phyloP scores from a whole-genome alignment of 2,888 invertebrate genomes.

The Harpalus rufipes region DNA sequence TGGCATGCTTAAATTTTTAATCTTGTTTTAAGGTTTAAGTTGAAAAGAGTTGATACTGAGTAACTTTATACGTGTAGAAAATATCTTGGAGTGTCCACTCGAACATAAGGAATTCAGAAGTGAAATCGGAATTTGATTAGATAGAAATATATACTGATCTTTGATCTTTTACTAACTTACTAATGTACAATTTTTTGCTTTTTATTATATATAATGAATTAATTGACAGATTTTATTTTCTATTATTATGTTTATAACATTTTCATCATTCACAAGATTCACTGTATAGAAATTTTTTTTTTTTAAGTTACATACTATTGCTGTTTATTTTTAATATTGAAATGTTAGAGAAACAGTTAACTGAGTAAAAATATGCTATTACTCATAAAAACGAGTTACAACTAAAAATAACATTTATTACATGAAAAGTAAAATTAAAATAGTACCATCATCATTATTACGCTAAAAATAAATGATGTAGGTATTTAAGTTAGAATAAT shows the following conservation, averaged over 20 bases:
- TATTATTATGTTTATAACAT: background rate
- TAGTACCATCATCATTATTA: too few relatives aligned
- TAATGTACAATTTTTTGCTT: background rate
- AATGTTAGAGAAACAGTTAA: too few relatives aligned
- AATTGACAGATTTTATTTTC: background rate
- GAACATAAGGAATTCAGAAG: conserved; percentile 4
- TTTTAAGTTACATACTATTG: too few relatives aligned
- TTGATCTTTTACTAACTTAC: background rate
- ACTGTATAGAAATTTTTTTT: too few relatives aligned
- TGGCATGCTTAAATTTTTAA: background rate
- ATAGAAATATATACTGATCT: background rate
- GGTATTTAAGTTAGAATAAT: too few relatives aligned
- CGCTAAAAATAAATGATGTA: too few relatives aligned
- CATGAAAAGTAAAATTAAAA: too few relatives aligned
- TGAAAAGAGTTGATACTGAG: background rate
- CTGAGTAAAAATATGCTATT: too few relatives aligned
- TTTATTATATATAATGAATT: background rate
- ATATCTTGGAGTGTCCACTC: too few relatives aligned
- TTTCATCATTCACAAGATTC: background rate
- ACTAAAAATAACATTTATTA: too few relatives aligned
- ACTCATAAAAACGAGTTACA: too few relatives aligned
- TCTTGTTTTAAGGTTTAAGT: conserved; percentile 1
- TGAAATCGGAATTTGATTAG: conserved; percentile 1
- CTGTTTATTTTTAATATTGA: too few relatives aligned
- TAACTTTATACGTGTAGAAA: background rate